phyloP scores from a whole-genome alignment of 1,140 invertebrate genomes.

The Heliconius nattereri region DNA sequence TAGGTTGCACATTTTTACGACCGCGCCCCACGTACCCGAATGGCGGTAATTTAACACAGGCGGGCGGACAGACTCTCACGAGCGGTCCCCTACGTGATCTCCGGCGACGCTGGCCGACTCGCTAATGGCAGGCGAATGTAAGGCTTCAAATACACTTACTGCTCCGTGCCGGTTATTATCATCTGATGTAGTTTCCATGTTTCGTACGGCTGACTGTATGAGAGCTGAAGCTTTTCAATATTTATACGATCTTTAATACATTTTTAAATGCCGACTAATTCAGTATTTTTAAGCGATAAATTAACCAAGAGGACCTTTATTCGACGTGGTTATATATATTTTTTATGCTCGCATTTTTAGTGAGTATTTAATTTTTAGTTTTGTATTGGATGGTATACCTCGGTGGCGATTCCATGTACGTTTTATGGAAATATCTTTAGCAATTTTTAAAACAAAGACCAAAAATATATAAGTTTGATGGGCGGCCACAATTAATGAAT shows the following conservation, averaged over 20 bases:
- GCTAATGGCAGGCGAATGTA: constrained; percentile 48
- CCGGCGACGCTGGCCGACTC: constrained; percentile 58
- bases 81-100: constrained; percentile 66
- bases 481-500: too few relatives aligned
- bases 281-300: too few relatives aligned
- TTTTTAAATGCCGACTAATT: too few relatives aligned
- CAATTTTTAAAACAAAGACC: too few relatives aligned
- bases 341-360: too few relatives aligned
- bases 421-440: too few relatives aligned
- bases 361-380: too few relatives aligned
- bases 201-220: not conserved
- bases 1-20: constrained; percentile 55
- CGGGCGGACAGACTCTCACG: constrained; percentile 36
- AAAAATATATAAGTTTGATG: too few relatives aligned
- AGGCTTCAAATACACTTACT: constrained; percentile 27
- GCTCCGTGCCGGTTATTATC: constrained; percentile 13
- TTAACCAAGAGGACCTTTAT: too few relatives aligned
- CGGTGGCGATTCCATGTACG: too few relatives aligned
- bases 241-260: not conserved
- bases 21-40: constrained; percentile 38
- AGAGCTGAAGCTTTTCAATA: not conserved
- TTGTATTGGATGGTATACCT: too few relatives aligned
- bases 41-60: constrained; percentile 58
- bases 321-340: too few relatives aligned
- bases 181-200: constrained; percentile 35